Base-by-base conservation (phyloP, 2,113 vertebrate genomes). In the Bucco capensis region DNA sequence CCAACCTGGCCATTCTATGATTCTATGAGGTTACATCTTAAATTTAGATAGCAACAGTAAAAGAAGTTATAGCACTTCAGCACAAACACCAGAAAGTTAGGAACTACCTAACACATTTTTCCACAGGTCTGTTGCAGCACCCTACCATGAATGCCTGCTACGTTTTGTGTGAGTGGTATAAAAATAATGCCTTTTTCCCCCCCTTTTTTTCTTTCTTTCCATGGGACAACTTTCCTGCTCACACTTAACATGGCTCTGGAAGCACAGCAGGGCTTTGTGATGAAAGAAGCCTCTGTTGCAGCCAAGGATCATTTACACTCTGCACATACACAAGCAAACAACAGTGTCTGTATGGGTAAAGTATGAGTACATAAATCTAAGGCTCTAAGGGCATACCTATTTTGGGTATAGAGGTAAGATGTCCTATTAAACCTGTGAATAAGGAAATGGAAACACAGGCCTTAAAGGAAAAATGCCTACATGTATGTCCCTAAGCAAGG, bases 361-460 rank as follows among this genome's bases (percentile, higher is more conserved):
- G 65, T 47, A 58, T 0, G 60, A 31, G n/a, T 24, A 37, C 40
- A 30, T 1, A 72, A 27, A 66, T 33, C 12, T 17, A 65, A 80
- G 17, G 18, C 33, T 1, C 2, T 60, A 78, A 49, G 0, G 0
- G 7, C 50, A 73, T 40, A 46, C 14, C 31, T 86, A 10, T 21
- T 75, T 80, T 64, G 53, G 10, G 11, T 46, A n/a, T 16, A 44
- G 30, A 37, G 4, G 28, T 75, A 49, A 60, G 38, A n/a, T 16
- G 7, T 73, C 8, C 35, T 44, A 16, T 3, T 56, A n/a, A 87
- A 53, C 8, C 8, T 3, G 4, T 27, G 37, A 53, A 11, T 2
- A 2, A 83, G 25, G 37, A 88, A 87, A 44, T 31, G 61, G 24
- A 69, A 49, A 76, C 28, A n/a, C 0, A 57, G 14, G 8, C 30